Percentiles rank a stretch among this genome's conserved stretches.
Conservation (phyloP, 2,113 vertebrate species). For the Piliocolobus tephrosceles region DNA sequence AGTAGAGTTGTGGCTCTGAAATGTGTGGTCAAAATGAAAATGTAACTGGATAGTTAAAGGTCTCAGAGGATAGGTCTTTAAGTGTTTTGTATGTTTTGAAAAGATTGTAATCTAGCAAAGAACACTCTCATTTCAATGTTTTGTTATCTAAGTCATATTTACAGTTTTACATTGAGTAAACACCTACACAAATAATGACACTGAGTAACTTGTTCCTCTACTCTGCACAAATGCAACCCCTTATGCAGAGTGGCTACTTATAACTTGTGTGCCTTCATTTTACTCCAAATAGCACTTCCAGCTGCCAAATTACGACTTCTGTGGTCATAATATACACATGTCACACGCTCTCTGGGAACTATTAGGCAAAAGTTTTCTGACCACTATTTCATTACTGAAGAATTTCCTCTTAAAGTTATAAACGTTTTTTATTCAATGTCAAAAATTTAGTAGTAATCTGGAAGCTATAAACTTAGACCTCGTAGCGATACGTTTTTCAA, state of each 20-base stretch:
- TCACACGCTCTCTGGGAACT: conserved; percentile 73
- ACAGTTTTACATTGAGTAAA: conserved; percentile 56
- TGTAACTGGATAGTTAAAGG: conserved; percentile 38
- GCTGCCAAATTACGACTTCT: conserved; percentile 71
- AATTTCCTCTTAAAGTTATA: conserved; percentile 78
- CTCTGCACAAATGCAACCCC: neutral
- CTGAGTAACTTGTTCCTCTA: neutral
- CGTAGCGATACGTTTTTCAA: conserved; percentile 31
- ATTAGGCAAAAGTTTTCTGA: conserved; percentile 75
- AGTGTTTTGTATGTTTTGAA: conserved; percentile 25
- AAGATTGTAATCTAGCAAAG: conserved; percentile 47
- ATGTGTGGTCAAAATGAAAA: conserved; percentile 51
- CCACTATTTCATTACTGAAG: conserved; percentile 77
- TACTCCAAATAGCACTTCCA: conserved; percentile 65
- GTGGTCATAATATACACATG: conserved; percentile 74
- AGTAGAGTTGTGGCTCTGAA: conserved; percentile 42
- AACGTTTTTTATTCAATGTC: conserved; percentile 68
- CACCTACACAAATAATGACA: conserved; percentile 1
- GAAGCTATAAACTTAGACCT: conserved; percentile 46
- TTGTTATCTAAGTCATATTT: conserved; percentile 4
- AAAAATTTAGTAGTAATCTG: conserved; percentile 59
- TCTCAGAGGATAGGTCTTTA: conserved; percentile 25
- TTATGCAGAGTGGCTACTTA: conserved; percentile 45
- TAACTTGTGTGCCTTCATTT: conserved; percentile 61
- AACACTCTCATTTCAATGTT: neutral